These are phyloP conservation scores for Cyphomyrus discorhynchus DNA, from an alignment of 2,113 vertebrate species.

Conservation along the genomic window DNA sequence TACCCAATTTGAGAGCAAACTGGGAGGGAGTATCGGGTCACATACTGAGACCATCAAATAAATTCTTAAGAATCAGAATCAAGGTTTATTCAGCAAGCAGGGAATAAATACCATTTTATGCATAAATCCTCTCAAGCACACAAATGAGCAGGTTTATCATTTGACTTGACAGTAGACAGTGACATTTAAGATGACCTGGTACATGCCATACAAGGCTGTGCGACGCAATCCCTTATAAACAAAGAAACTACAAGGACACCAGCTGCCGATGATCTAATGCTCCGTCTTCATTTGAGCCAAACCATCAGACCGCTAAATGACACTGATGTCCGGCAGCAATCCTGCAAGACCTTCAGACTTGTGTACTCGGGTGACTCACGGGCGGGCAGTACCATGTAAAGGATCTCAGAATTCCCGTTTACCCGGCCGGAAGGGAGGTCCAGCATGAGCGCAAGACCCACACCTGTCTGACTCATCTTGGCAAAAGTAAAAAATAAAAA, in stretches of 20 bases:
- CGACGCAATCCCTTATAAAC: not conserved
- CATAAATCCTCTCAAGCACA: not conserved
- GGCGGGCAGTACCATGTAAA: not conserved
- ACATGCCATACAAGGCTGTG: not conserved
- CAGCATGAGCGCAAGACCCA: not conserved
- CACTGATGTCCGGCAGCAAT: not conserved
- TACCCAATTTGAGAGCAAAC: not conserved
- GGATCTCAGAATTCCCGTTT: not conserved
- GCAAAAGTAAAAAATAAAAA: not conserved
- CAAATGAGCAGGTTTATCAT: not conserved
- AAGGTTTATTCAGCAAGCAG: not conserved
- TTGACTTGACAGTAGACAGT: slow-evolving; percentile 2
- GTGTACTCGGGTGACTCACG: not conserved
- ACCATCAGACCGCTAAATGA: not conserved
- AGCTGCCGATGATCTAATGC: not conserved
- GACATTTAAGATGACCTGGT: not conserved
- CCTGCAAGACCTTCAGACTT: not conserved
- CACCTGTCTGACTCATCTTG: not conserved
- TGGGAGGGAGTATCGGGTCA: not conserved
- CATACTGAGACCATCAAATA: not conserved
- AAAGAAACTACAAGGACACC: not conserved
- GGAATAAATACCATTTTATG: not conserved
- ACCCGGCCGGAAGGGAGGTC: not conserved
- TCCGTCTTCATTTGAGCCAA: not conserved
- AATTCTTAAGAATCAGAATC: not conserved